Percentiles rank a stretch among this genome's conserved stretches.
These are phyloP conservation scores for Erpobdella octoculata DNA, from an alignment of 2,888 invertebrate genomes.

Conservation along the genomic window DNA sequence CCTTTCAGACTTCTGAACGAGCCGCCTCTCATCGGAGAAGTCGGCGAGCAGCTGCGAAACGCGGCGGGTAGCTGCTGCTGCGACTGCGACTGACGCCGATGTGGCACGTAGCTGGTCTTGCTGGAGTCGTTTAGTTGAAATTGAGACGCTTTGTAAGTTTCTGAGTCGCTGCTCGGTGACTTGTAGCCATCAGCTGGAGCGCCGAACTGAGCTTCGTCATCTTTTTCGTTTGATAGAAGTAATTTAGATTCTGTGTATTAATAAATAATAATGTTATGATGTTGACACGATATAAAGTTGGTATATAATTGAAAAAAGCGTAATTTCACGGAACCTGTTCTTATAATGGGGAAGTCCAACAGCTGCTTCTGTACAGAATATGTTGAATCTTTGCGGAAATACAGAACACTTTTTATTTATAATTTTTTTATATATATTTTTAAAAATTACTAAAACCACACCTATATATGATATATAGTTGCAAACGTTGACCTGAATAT, in stretches of 20 bases:
- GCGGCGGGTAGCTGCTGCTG: not conserved
- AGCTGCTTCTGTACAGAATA: not conserved
- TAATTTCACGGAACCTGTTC: not conserved
- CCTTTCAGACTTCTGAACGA: slow-evolving; percentile 4
- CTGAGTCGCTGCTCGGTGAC: slow-evolving; percentile 2
- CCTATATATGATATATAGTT: no score
- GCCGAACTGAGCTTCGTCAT: no score
- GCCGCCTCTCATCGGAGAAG: not conserved
- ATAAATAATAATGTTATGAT: not conserved
- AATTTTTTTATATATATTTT: no score
- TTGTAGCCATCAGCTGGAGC: not conserved
- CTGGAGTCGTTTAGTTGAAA: not conserved
- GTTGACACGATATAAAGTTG: not conserved
- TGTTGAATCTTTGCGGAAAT: no score
- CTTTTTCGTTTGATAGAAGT: not conserved
- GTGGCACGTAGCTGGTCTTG: not conserved
- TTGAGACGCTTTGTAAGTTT: not conserved
- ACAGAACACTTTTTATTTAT: no score
- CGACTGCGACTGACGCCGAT: not conserved
- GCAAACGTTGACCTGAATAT: no score
- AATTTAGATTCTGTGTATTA: not conserved
- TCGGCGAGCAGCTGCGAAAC: not conserved
- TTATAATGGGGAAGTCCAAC: not conserved
- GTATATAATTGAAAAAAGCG: not conserved
- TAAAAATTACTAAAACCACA: no score